These are phyloP conservation scores for Ibidorhyncha struthersii DNA, from an alignment of 2,113 vertebrate species.

Conservation along the genomic window DNA sequence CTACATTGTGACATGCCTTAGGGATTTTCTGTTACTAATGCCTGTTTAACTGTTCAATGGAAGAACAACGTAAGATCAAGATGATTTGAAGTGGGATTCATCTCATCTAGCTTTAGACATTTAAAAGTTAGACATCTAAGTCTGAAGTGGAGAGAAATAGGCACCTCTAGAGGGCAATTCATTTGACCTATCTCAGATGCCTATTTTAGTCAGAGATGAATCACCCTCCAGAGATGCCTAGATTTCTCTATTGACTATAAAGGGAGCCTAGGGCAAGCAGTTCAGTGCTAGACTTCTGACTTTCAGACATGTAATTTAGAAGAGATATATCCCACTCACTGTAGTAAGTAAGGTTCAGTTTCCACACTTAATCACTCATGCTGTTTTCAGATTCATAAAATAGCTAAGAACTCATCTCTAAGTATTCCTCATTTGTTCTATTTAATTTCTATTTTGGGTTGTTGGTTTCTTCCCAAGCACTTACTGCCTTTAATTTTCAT, in stretches of 20 bases:
- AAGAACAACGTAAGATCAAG: neutral
- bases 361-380: constrained; percentile 24
- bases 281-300: constrained; percentile 31
- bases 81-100: constrained; percentile 1
- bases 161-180: constrained; percentile 36
- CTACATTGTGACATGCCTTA: neutral
- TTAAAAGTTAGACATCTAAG: constrained; percentile 23
- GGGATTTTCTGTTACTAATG: neutral
- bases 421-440: neutral
- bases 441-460: neutral
- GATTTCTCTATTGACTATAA: constrained; percentile 39
- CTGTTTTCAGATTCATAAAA: constrained; percentile 9
- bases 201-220: constrained; percentile 45
- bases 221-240: constrained; percentile 29
- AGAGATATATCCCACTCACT: neutral
- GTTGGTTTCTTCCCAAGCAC: neutral
- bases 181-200: constrained; percentile 46
- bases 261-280: constrained; percentile 31
- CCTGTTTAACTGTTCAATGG: neutral
- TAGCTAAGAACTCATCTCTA: neutral
- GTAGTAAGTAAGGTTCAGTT: neutral
- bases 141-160: constrained; percentile 4
- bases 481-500: neutral
- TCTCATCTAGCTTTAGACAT: neutral
- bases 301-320: constrained; percentile 35